Percentiles rank a stretch among this genome's conserved stretches.
These are phyloP conservation scores for Philereme vetulata DNA, from an alignment of 2,888 invertebrate genomes.

Conservation along the genomic window DNA sequence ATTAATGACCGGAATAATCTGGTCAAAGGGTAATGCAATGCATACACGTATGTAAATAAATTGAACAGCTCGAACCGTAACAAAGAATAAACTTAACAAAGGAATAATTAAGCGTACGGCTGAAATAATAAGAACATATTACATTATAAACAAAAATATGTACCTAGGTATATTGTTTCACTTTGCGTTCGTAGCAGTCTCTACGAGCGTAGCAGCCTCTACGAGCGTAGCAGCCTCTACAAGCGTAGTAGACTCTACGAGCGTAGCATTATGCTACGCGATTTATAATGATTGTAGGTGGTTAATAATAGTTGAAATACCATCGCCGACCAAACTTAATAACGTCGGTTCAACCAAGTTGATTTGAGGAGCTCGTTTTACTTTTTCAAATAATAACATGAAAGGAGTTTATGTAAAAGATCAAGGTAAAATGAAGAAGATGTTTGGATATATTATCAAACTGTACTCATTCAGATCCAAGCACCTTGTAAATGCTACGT, in stretches of 20 bases:
- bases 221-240: conserved; percentile 13
- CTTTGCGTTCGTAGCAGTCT: conserved; percentile 7
- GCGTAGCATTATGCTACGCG: conserved; percentile 12
- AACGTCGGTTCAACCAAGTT: too few species aligned
- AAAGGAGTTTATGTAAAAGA: conserved; percentile 9
- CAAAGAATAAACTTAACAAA: not conserved
- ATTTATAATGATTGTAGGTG: not conserved
- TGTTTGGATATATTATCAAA: conserved; percentile 13
- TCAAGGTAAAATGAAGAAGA: conserved; percentile 11
- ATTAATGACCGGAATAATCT: conserved; percentile 9
- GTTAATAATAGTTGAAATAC: too few species aligned
- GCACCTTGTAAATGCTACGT: conserved; percentile 22
- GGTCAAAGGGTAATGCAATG: conserved; percentile 9
- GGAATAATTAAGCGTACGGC: not conserved
- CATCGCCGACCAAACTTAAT: too few species aligned
- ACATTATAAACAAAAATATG: not conserved
- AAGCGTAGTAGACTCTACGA: conserved; percentile 12
- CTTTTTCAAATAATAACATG: too few species aligned
- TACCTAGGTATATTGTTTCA: too few species aligned
- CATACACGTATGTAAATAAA: conserved; percentile 11
- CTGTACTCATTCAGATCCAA: conserved; percentile 15
- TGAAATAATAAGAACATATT: not conserved
- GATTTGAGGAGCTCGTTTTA: too few species aligned
- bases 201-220: conserved; percentile 17
- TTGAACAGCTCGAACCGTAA: conserved; percentile 2